Evolutionary conservation across 1,140 invertebrate genomes (phyloP).

Genomic region (Heliconius eleuchia): DNA sequence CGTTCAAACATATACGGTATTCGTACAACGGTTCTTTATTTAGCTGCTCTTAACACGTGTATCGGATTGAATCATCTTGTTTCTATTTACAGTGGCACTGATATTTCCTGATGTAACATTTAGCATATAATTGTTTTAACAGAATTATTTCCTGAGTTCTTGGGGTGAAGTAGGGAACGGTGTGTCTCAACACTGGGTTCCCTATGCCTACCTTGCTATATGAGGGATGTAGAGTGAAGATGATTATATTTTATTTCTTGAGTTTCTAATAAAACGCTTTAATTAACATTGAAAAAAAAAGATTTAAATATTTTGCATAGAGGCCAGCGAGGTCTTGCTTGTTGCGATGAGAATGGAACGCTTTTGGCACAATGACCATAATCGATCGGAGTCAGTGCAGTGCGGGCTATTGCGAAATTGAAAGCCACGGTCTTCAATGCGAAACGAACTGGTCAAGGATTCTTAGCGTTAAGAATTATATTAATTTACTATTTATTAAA

Average conservation of each 20-base stretch:
- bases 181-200: too few species aligned
- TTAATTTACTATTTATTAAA: conserved; percentile 2
- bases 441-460: conserved; percentile 73
- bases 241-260: too few species aligned
- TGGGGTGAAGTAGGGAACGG: background rate
- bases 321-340: conserved; percentile 24
- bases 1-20: conserved; percentile 65
- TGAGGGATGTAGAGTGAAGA: too few species aligned
- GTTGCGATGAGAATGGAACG: conserved; percentile 52
- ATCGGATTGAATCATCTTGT: conserved; percentile 68
- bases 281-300: background rate
- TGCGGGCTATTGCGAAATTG: conserved; percentile 67
- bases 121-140: conserved; percentile 20
- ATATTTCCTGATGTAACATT: conserved; percentile 59
- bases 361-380: conserved; percentile 69
- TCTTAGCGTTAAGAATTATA: conserved; percentile 28
- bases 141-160: background rate
- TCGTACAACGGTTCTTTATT: conserved; percentile 73
- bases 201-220: too few species aligned
- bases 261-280: background rate
- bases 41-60: conserved; percentile 68
- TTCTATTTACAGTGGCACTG: conserved; percentile 53
- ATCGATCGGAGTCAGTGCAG: conserved; percentile 64
- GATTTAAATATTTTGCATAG: background rate
- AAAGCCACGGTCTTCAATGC: conserved; percentile 59